Conservation (phyloP, 2,797 vertebrate genomes). For the Decapterus maruadsi region DNA sequence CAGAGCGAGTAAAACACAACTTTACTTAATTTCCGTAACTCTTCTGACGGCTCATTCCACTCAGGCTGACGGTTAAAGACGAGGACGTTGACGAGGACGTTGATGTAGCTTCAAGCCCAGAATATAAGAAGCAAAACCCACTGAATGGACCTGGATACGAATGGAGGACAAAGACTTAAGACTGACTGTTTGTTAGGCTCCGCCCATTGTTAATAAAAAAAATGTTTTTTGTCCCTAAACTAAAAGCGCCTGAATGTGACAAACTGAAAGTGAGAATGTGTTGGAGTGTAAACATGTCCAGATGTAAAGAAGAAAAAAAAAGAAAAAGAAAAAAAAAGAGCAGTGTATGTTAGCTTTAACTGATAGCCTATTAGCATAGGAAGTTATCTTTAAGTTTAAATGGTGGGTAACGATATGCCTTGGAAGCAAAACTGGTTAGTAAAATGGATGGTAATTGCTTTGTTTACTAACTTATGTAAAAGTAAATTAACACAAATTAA, state of each 20-base stretch:
- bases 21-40: slow-evolving; percentile 4
- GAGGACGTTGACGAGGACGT: background rate
- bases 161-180: background rate
- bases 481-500: background rate
- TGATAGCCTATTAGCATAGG: no score
- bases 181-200: background rate
- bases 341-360: no score
- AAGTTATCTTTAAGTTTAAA: no score
- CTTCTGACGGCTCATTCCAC: background rate
- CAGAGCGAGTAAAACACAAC: background rate
- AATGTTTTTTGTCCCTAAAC: no score
- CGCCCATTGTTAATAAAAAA: background rate
- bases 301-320: no score
- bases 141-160: slow-evolving; percentile 4
- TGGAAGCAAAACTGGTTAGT: background rate
- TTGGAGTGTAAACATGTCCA: no score
- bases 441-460: background rate
- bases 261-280: no score
- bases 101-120: background rate
- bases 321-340: no score
- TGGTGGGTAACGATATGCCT: background rate
- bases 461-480: background rate
- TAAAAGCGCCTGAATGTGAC: no score
- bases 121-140: background rate
- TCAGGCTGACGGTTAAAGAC: background rate